These are phyloP conservation scores for Sphaeramia orbicularis DNA, from an alignment of 2,797 vertebrate species.

Conservation along the genomic window DNA sequence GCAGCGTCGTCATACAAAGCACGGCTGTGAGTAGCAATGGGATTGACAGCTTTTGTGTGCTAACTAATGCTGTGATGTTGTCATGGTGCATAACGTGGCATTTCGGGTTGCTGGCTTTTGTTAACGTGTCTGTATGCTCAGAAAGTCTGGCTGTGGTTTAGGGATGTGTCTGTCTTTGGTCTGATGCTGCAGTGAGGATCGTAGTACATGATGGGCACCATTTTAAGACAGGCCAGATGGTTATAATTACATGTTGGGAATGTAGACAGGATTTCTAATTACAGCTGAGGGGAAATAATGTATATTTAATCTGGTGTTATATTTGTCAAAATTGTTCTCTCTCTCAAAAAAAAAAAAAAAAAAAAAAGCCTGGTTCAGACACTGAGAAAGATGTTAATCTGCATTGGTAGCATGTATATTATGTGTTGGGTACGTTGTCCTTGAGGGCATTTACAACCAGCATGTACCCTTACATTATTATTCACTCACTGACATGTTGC, in stretches of 20 bases:
- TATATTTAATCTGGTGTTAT: constrained; percentile 28
- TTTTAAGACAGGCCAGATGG: constrained; percentile 70
- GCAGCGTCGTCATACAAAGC: constrained; percentile 29
- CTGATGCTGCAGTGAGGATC: constrained; percentile 67
- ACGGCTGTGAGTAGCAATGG: constrained; percentile 64
- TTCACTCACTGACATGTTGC: background rate
- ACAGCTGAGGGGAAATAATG: constrained; percentile 24
- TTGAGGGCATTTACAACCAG: background rate
- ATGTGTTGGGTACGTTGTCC: constrained; percentile 15
- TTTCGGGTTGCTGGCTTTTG: constrained; percentile 17
- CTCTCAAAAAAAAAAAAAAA: no score
- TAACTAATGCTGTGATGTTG: constrained; percentile 16
- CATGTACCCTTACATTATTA: background rate
- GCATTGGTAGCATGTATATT: constrained; percentile 1
- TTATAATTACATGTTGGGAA: constrained; percentile 36
- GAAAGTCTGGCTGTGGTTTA: constrained; percentile 34
- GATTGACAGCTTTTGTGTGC: constrained; percentile 18
- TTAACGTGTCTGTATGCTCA: constrained; percentile 7
- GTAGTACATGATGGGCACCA: constrained; percentile 66
- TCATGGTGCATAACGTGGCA: constrained; percentile 20
- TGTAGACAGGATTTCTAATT: constrained; percentile 43
- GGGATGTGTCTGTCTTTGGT: constrained; percentile 47
- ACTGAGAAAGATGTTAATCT: constrained; percentile 9
- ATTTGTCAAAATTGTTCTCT: constrained; percentile 10
- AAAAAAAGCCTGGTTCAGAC: constrained; percentile 1